Base-by-base conservation (phyloP, 1,140 invertebrate species). In the Drosophila equinoxialis region DNA sequence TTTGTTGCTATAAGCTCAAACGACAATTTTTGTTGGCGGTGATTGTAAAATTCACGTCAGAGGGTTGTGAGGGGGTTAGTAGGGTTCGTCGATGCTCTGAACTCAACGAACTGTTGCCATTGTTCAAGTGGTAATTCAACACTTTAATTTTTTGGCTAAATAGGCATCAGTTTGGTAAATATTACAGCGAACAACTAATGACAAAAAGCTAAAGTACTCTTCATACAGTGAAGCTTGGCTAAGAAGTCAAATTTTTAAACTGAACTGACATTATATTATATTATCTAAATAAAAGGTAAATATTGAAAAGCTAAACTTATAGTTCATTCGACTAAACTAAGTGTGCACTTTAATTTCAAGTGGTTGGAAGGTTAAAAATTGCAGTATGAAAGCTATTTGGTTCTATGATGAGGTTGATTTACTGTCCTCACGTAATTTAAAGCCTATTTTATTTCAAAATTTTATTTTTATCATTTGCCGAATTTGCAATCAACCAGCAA, bases 401-500 rank as follows among this genome's bases (percentile, higher is more conserved):
- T 3, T 13, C 11, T 13, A 13, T 39, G 37, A 39, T 13, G 3
- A 39, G 11, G 10, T 39, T 5, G 17, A 23, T 13, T 6, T 30
- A 74, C 72, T 74, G 70, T 67, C 37, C 37, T 39, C 13, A 57
- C 51, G 20, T 6, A 23, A 11, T 20, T 30, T 30, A 45, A 33
- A 41, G 58, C 7, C n/a, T 41, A 20, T 54, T 55, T 66, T 45
- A 65, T 63, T 41, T 59, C 41, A 60, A 6, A 30, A 76, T 35
- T 39, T 39, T 13, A 13, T 39, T 39, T 39, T 39, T 39, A 39
- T 11, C n/a, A 37, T 37, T 58, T 41, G n/a, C 48, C 41, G 80
- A 68, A 63, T 62, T 73, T 61, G 55, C 65, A 30, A 71, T 48
- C 73, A 57, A 67, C 23, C 65, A 55, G 57, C 55, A 42, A 64